Base-by-base conservation (phyloP, 92 coral and sea anemone species). In the Zoanthus solanderi region DNA sequence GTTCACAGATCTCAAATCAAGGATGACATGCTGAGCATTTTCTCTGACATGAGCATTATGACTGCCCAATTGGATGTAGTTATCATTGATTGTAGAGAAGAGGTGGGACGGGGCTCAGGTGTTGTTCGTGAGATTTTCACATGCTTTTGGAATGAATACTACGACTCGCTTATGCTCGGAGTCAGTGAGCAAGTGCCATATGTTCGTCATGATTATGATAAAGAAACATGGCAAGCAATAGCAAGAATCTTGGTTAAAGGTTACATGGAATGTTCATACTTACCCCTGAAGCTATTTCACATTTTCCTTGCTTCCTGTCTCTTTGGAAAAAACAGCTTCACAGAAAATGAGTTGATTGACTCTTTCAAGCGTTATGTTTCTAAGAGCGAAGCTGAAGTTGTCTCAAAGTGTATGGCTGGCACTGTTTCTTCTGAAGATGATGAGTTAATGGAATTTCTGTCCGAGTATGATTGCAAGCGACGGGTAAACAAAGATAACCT, bases 241-340 rank as follows among this genome's bases (percentile, higher is more conserved):
- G 89, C 83, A 58, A 82, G 95, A 58, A 89, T 92, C 46, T 92
- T 92, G 79, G 87, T 76, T 10, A 90, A 92, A 83, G 93, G 95
- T 29, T 87, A 75, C 63, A 23, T 23, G 79, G 79, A 50, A 23
- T 75, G 79, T 28, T 75, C 73, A 18, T 84, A 91, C 89, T 83
- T 91, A 69, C 92, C 91, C 74, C 56, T 7, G 58, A 74, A 76
- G 80, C 42, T 92, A 74, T 69, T 67, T 86, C 80, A 85, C 53
- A 47, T 75, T 42, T 89, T 89, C 72, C 73, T 89, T 17, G 76
- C 65, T 63, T 80, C 50, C 72, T 85, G 90, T 50, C 88, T 88
- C 67, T 92, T 85, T 88, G 88, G 92, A 76, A 82, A 85, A 83
- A 56, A 37, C 28, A 58, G 57, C 75, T 45, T 75, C 68, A 31